Conservation (phyloP, 1,140 invertebrate species). For the Saccostrea glomerata region DNA sequence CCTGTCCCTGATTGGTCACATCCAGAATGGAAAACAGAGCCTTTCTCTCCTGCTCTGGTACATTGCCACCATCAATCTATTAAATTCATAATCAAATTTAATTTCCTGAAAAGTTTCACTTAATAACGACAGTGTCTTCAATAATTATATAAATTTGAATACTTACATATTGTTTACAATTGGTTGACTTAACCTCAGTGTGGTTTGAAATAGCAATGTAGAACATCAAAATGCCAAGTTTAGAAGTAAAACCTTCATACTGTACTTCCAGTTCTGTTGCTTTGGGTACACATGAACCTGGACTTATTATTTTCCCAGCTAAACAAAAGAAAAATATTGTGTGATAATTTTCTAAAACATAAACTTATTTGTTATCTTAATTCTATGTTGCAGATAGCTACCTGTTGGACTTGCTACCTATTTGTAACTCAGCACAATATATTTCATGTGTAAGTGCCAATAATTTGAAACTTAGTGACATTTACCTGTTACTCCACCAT, state of each 20-base stretch:
- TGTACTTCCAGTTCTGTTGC: conserved; percentile 50
- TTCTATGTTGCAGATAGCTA: too few species aligned
- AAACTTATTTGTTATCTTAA: too few species aligned
- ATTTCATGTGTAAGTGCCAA: too few species aligned
- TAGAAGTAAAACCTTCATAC: conserved; percentile 64
- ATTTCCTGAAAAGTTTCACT: background rate
- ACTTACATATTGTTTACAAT: conserved; percentile 60
- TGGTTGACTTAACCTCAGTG: conserved; percentile 41
- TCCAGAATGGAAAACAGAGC: conserved; percentile 59
- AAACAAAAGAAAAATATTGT: background rate
- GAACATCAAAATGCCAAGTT: conserved; percentile 67
- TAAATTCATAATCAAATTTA: background rate
- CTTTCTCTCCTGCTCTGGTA: conserved; percentile 55
- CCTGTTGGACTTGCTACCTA: too few species aligned
- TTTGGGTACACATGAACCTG: conserved; percentile 40
- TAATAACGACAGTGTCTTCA: too few species aligned
- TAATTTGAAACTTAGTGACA: background rate
- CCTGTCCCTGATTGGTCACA: conserved; percentile 57
- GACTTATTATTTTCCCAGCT: conserved; percentile 59
- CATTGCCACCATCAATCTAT: conserved; percentile 63
- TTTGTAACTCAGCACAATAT: too few species aligned
- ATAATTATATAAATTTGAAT: background rate
- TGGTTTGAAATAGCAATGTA: conserved; percentile 65
- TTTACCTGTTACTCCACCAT: conserved; percentile 63
- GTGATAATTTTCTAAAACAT: background rate